Base-by-base conservation (phyloP, 2,888 invertebrate genomes). In the Apamea crenata region DNA sequence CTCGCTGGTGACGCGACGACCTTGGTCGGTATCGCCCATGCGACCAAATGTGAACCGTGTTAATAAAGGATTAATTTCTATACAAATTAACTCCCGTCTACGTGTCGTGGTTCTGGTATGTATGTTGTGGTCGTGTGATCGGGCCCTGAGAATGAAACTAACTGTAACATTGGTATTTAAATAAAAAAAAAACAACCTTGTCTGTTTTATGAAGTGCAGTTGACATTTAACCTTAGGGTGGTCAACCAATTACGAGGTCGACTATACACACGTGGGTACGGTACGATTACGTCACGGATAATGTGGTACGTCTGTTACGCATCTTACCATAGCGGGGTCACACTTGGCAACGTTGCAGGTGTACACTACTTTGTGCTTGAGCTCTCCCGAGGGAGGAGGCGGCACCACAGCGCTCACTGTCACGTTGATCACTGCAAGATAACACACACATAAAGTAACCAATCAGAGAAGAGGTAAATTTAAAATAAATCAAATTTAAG, bases 301-400 rank as follows among this genome's bases (percentile, higher is more conserved):
- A n/a, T n/a, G n/a, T n/a, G n/a, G n/a, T n/a, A n/a, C n/a, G n/a
- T 50, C 32, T 25, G 53, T 53, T 36, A 25, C 21, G 40, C 18
- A 6, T 61, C 47, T 47, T 71, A 79, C 78, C 78, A 32, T 44
- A 3, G 44, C 53, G 3, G 78, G 69, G 1, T 69, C 50, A 1
- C 78, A 78, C n/a, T 63, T 53, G n/a, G 32, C n/a, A 0, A 32
- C 16, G 44, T 12, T 70, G 53, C 78, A 78, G 16, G 70, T 70
- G 44, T 78, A 78, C 1, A 40, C n/a, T 0, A 53, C n/a, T 4
- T 18, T 29, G 25, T 78, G 78, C 8, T 25, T 25, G 29, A 78
- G 18, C 67, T 59, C 36, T 21, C 40, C 50, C 3, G 32, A 2
- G 8, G 44, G 1, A 4, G 79, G 53, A 32, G 70, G 32, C 44